Evolutionary conservation across 2,113 vertebrate genomes (phyloP), one percentile per base, ranked within the genome.

Genomic region (Struthidea cinerea): DNA sequence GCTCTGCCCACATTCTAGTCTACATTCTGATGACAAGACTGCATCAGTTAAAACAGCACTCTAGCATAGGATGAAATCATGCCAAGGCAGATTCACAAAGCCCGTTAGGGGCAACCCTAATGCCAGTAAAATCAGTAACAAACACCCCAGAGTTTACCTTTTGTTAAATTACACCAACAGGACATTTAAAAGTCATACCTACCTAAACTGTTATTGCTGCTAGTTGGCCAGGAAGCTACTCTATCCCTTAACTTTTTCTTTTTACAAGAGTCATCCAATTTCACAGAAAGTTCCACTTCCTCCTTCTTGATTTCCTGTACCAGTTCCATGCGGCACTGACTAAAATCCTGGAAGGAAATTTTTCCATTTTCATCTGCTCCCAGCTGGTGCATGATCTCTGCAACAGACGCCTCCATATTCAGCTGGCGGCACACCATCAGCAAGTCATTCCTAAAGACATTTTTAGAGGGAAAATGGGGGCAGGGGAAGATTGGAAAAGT

Each of bases 271-370:
- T 98, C 98, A 92, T 97, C 94, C 24, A 89, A 98, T 65, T 95
- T 96, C 70, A 98, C 96, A 60, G 97, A 98, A 83, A 98, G 98
- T 27, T 98, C 98, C 37, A 97, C 97, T 96, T 99, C 98, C 92
- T 98, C 98, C 64, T 98, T 98, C 68, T 97, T 97, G 95, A 99
- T 99, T 97, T 99, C 98, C 87, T 73, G 94, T 42, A 98, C 80
- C 23, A 99, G 98, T 87, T 98, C 98, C 98, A 98, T 98, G 90
- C 81, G 97, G 80, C 98, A 98, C 65, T 98, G 97, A 87, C 96
- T 98, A 93, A 99, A 99, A 96, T 98, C 98, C 88, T 98, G 98
- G 82, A 98, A 98, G 89, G 98, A 98, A 87, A 98, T 98, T 93
- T 98, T 99, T 70, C 98, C 98, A n/a, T 96, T 97, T 96, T 98